phyloP scores from a whole-genome alignment of 2,113 vertebrate species.

The Daubentonia madagascariensis region DNA sequence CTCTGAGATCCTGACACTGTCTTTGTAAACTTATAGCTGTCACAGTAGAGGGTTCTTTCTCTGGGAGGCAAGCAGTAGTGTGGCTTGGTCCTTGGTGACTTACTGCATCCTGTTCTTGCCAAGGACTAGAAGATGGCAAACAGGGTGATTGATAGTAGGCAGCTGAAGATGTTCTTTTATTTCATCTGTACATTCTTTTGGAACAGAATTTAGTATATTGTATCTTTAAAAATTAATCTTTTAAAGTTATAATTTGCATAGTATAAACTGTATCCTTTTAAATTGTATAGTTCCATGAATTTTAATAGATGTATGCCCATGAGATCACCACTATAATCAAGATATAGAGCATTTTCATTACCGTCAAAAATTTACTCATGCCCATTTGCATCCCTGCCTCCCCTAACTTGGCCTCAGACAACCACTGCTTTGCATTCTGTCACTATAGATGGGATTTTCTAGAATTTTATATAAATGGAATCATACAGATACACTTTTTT shows the following conservation, averaged over 20 bases:
- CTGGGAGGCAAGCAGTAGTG: neutral
- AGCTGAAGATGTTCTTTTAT: neutral
- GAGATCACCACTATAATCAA: neutral
- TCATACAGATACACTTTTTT: neutral
- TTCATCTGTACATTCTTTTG: neutral
- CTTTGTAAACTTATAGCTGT: neutral
- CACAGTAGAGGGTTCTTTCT: neutral
- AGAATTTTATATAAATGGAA: neutral
- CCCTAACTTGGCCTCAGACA: neutral
- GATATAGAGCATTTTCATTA: neutral
- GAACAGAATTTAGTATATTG: neutral
- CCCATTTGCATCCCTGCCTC: neutral
- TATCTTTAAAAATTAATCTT: neutral
- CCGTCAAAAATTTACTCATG: neutral
- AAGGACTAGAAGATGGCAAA: neutral
- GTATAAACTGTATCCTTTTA: neutral
- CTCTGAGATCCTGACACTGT: neutral
- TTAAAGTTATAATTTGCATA: neutral
- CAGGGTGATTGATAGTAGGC: neutral
- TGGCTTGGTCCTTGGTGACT: neutral
- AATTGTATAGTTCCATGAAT: neutral
- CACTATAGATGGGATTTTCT: neutral
- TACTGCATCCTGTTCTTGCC: neutral
- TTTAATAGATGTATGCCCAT: neutral
- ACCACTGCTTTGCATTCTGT: neutral